These are phyloP conservation scores for Brachymystax lenok DNA, from an alignment of 2,797 vertebrate genomes.

Conservation along the genomic window DNA sequence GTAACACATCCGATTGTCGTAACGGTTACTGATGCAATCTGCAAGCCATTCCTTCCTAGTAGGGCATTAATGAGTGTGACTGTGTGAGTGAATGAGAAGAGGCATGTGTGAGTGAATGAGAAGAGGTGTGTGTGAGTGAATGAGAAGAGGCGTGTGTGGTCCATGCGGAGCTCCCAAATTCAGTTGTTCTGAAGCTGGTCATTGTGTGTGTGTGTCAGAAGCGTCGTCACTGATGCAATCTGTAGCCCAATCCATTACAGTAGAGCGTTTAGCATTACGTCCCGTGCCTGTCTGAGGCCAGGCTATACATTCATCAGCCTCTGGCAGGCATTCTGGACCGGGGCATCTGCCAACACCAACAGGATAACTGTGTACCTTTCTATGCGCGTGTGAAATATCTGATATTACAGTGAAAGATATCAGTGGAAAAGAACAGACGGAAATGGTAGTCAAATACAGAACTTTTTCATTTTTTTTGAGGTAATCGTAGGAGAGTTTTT, in stretches of 20 bases:
- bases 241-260: neutral
- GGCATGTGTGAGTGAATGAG: too few relatives aligned
- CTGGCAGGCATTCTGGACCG: neutral
- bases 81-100: too few relatives aligned
- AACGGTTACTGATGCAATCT: too few relatives aligned
- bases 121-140: too few relatives aligned
- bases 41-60: too few relatives aligned
- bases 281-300: neutral
- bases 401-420: slow-evolving; percentile 3
- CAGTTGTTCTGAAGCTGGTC: too few relatives aligned
- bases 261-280: neutral
- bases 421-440: neutral
- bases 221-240: neutral
- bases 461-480: neutral
- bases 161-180: too few relatives aligned
- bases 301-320: neutral
- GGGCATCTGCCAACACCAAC: neutral
- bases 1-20: too few relatives aligned
- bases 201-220: neutral
- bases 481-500: neutral
- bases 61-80: too few relatives aligned
- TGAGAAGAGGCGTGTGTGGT: too few relatives aligned
- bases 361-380: neutral
- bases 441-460: neutral
- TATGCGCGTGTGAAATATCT: slow-evolving; percentile 2